Evolutionary conservation across 2,113 vertebrate species (phyloP).

Genomic region (Eudyptes chrysolophus): DNA sequence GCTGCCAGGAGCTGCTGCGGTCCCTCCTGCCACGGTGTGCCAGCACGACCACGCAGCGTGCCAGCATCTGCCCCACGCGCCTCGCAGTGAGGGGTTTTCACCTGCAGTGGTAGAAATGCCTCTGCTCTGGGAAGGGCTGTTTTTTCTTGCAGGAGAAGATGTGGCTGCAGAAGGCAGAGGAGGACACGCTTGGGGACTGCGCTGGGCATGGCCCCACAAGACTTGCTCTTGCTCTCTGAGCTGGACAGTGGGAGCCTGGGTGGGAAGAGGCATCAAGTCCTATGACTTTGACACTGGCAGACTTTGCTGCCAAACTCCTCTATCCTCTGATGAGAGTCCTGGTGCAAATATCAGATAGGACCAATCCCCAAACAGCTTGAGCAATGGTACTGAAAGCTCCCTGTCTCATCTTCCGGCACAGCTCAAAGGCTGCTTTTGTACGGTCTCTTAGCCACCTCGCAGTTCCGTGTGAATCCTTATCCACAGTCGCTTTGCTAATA

Average conservation of each 20-base stretch:
- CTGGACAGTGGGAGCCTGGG: background rate
- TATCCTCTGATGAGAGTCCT: background rate
- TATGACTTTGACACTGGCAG: accelerated
- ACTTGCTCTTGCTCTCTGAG: background rate
- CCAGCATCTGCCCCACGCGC: accelerated
- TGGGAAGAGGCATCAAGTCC: background rate
- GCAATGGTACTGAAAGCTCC: background rate
- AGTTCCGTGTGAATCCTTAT: background rate
- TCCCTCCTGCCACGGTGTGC: background rate
- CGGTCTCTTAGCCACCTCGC: background rate
- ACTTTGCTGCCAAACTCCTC: background rate
- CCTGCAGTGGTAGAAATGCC: background rate
- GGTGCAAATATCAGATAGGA: background rate
- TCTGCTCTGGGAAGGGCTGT: background rate
- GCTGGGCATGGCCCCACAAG: background rate
- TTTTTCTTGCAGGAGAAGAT: background rate
- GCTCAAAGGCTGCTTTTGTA: background rate
- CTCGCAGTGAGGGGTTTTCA: background rate
- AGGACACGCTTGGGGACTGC: accelerated
- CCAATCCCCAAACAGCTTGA: background rate
- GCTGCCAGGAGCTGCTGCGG: background rate
- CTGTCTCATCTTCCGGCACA: background rate
- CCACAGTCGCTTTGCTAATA: background rate
- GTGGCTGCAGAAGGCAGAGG: background rate
- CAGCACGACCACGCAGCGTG: background rate